A percentile compares a stretch with the other conserved stretches of the same genome.
Evolutionary conservation across 2,113 vertebrate genomes (phyloP).

Genomic region (Nyctibius bracteatus): DNA sequence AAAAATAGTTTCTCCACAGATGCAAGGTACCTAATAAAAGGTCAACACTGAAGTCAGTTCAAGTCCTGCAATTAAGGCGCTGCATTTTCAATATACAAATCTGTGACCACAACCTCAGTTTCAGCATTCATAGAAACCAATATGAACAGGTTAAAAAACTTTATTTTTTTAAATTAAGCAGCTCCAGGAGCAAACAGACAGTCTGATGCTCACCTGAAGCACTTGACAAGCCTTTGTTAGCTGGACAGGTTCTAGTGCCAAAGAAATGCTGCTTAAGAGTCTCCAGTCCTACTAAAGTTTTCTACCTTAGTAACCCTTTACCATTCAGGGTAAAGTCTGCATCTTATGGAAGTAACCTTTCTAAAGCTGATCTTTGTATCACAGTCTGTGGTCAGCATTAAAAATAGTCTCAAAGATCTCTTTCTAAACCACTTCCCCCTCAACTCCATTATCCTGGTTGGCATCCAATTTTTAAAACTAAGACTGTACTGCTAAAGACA

Average conservation of each 20-base stretch:
- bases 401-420: neutral
- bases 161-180: neutral
- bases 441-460: neutral
- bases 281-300: neutral
- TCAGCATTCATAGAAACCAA: neutral
- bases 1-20: too few species aligned
- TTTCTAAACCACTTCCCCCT: neutral
- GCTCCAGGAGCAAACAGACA: neutral
- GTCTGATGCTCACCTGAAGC: neutral
- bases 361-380: neutral
- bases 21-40: neutral
- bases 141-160: neutral
- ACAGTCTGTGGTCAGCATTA: neutral
- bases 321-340: neutral
- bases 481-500: neutral
- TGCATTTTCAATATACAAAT: neutral
- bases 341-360: neutral
- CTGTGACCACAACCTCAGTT: neutral
- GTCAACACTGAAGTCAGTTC: neutral
- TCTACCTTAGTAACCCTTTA: neutral
- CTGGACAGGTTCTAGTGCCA: neutral
- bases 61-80: neutral
- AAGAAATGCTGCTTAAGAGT: neutral
- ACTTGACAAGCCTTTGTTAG: accelerated
- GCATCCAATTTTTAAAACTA: neutral